phyloP scores from a whole-genome alignment of 1,140 invertebrate genomes.

The Cydia fagiglandana region DNA sequence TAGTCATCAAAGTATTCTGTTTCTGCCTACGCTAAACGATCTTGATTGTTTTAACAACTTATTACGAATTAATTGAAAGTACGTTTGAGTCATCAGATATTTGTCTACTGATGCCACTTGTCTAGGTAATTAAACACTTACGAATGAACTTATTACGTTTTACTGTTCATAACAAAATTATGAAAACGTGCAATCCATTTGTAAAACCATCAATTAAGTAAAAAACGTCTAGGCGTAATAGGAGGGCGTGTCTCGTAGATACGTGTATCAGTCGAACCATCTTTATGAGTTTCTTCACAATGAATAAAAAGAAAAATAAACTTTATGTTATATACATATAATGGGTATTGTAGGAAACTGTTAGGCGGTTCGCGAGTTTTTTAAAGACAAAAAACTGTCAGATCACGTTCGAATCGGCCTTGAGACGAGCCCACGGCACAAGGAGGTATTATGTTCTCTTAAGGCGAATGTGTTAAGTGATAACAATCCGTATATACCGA shows the following conservation, averaged over 20 bases:
- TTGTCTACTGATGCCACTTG: background rate
- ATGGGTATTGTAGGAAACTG: constrained; percentile 37
- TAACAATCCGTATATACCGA: constrained; percentile 6
- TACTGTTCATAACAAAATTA: background rate
- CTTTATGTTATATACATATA: constrained; percentile 17
- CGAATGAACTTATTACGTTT: background rate
- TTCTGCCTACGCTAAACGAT: constrained; percentile 10
- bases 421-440: constrained; percentile 59
- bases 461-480: constrained; percentile 28
- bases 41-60: constrained; percentile 25
- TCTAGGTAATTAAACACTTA: background rate
- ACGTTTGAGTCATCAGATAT: background rate
- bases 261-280: constrained; percentile 9
- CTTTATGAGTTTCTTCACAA: constrained; percentile 2
- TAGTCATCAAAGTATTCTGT: constrained; percentile 26
- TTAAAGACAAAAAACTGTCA: constrained; percentile 53
- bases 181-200: constrained; percentile 29
- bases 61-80: background rate
- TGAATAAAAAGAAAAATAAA: constrained; percentile 6
- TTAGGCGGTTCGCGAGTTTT: constrained; percentile 36
- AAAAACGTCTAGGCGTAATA: constrained; percentile 18
- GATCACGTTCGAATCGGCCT: constrained; percentile 66
- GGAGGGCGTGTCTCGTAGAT: constrained; percentile 26
- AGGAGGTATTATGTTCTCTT: constrained; percentile 25
- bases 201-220: constrained; percentile 18